A percentile compares a stretch with the other conserved stretches of the same genome.
These are phyloP conservation scores for Perca fluviatilis DNA, from an alignment of 2,113 vertebrate genomes.

Conservation along the genomic window DNA sequence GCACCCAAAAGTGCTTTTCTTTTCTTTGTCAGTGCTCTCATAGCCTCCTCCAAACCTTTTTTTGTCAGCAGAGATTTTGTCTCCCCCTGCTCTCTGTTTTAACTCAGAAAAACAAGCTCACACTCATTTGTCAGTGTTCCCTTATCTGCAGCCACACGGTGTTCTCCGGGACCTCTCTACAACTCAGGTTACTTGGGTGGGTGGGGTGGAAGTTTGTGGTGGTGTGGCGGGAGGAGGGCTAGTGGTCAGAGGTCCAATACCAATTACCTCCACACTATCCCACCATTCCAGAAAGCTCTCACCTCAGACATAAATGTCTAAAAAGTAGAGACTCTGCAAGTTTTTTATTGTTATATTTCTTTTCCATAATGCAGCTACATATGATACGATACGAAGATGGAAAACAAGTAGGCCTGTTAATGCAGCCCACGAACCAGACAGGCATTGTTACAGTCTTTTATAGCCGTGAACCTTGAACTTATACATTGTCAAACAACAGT, in stretches of 20 bases:
- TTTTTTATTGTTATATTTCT: slow-evolving; percentile 3
- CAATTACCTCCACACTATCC: slow-evolving; percentile 8
- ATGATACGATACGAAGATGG: slow-evolving; percentile 36
- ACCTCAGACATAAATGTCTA: slow-evolving; percentile 43
- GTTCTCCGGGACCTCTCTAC: slow-evolving; percentile 72
- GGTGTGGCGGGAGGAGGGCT: background rate
- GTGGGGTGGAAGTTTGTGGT: slow-evolving; percentile 17
- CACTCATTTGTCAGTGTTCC: slow-evolving; percentile 73
- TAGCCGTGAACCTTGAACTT: background rate
- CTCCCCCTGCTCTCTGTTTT: slow-evolving; percentile 45
- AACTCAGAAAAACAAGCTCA: slow-evolving; percentile 62
- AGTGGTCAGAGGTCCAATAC: slow-evolving; percentile 50
- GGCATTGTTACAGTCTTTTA: background rate
- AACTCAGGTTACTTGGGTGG: slow-evolving; percentile 68
- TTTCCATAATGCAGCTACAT: background rate
- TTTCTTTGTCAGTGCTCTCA: slow-evolving; percentile 10
- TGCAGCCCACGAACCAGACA: background rate
- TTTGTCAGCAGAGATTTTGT: slow-evolving; percentile 59
- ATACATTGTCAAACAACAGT: background rate
- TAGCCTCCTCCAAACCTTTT: slow-evolving; percentile 31
- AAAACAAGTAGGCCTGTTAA: slow-evolving; percentile 3
- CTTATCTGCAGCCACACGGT: slow-evolving; percentile 76
- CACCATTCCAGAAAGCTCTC: slow-evolving; percentile 11
- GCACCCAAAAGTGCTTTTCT: background rate
- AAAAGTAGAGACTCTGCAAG: slow-evolving; percentile 38